Evolutionary conservation across 2,113 vertebrate species (phyloP).

Genomic region (Festucalex cinctus): DNA sequence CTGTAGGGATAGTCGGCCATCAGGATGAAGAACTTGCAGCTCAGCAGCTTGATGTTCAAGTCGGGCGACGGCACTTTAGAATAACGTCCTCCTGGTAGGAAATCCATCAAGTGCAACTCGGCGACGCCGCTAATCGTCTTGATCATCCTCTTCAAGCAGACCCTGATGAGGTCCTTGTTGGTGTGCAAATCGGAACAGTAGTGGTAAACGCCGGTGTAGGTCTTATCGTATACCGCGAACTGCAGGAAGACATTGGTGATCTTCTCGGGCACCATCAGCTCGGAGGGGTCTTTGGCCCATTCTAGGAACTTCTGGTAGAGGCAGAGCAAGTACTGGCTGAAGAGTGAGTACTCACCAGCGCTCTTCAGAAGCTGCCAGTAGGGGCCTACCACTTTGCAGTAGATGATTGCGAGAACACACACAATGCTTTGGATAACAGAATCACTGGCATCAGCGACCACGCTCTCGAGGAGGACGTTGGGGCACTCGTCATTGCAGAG

Average conservation of each 20-base stretch:
- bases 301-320: slow-evolving; percentile 71
- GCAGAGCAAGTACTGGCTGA: slow-evolving; percentile 56
- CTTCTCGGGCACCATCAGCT: slow-evolving; percentile 62
- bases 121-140: slow-evolving; percentile 63
- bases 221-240: slow-evolving; percentile 65
- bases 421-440: slow-evolving; percentile 66
- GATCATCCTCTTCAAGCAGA: slow-evolving; percentile 62
- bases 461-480: slow-evolving; percentile 70
- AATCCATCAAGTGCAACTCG: slow-evolving; percentile 67
- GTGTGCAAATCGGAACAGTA: slow-evolving; percentile 67
- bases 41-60: slow-evolving; percentile 39
- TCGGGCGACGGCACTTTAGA: slow-evolving; percentile 48
- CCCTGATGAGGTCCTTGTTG: slow-evolving; percentile 62
- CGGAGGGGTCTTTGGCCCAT: slow-evolving; percentile 66
- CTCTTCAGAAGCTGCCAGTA: slow-evolving; percentile 76
- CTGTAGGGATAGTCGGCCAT: slow-evolving; percentile 69
- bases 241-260: slow-evolving; percentile 67
- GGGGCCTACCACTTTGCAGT: slow-evolving; percentile 75
- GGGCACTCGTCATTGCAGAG: slow-evolving; percentile 46
- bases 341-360: slow-evolving; percentile 62
- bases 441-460: slow-evolving; percentile 64
- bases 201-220: slow-evolving; percentile 61
- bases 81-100: slow-evolving; percentile 70
- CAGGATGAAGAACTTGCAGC: slow-evolving; percentile 66
- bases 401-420: slow-evolving; percentile 70